Conservation (phyloP, 2,888 invertebrate species). For the Xestia sexstrigata region DNA sequence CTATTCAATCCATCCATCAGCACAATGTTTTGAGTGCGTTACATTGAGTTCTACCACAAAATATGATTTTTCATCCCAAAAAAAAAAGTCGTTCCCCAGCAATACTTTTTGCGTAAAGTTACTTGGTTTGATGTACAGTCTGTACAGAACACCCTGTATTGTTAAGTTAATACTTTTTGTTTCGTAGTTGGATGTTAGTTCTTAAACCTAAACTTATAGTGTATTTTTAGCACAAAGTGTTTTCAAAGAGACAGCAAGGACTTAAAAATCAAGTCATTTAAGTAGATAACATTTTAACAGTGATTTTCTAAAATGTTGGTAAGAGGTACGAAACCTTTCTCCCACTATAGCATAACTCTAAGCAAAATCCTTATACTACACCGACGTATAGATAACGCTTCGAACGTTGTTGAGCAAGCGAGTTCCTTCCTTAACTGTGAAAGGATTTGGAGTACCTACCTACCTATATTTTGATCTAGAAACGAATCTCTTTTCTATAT, state of each 20-base stretch:
- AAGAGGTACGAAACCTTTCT: neutral
- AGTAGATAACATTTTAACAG: neutral
- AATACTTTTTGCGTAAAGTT: too few species aligned
- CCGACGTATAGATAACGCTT: constrained; percentile 11
- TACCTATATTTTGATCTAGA: constrained; percentile 4
- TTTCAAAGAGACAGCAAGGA: neutral
- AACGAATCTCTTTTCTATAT: constrained; percentile 12
- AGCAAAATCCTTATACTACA: constrained; percentile 3
- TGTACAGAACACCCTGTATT: too few species aligned
- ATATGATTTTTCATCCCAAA: too few species aligned
- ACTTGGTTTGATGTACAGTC: too few species aligned
- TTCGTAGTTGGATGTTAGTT: neutral
- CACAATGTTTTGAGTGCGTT: too few species aligned
- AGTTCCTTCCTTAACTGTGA: constrained; percentile 2
- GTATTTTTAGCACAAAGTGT: neutral
- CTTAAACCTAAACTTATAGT: neutral
- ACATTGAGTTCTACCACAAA: too few species aligned
- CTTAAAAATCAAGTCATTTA: neutral
- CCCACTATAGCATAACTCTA: constrained; percentile 4
- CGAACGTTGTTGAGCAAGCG: constrained; percentile 13
- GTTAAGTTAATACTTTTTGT: too few species aligned
- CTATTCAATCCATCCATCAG: too few species aligned
- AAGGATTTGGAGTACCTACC: constrained; percentile 10
- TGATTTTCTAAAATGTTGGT: neutral
- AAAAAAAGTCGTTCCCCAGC: too few species aligned